phyloP scores from a whole-genome alignment of 2,888 invertebrate species.

The Petrolisthes cinctipes region DNA sequence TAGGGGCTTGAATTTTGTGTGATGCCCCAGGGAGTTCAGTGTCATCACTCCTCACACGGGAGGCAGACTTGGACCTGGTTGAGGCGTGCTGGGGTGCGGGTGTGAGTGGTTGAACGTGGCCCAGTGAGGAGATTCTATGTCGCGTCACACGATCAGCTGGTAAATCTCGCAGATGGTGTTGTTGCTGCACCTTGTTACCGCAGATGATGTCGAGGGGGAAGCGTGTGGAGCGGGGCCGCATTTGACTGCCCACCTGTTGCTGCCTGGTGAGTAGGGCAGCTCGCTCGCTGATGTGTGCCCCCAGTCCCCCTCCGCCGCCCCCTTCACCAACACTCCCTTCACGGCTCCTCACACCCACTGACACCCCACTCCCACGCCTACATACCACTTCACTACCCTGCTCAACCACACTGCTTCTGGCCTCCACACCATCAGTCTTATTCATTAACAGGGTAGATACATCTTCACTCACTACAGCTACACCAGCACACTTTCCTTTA shows the following conservation, averaged over 20 bases:
- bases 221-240: slow-evolving; percentile 29
- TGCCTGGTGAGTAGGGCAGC: slow-evolving; percentile 34
- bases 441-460: not conserved
- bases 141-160: not conserved
- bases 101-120: slow-evolving; percentile 26
- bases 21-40: not conserved
- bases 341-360: not conserved
- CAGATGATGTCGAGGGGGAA: slow-evolving; percentile 55
- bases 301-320: not conserved
- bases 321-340: slow-evolving; percentile 25
- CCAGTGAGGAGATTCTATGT: slow-evolving; percentile 36
- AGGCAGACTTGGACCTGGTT: slow-evolving; percentile 47
- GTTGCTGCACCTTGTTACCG: slow-evolving; percentile 41
- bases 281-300: slow-evolving; percentile 30
- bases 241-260: slow-evolving; percentile 23
- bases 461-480: no score
- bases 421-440: not conserved
- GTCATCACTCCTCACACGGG: slow-evolving; percentile 13
- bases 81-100: not conserved
- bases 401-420: not conserved
- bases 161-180: not conserved
- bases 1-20: not conserved
- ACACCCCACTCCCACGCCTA: not conserved
- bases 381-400: not conserved
- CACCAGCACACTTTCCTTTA: no score